Percentiles rank a stretch among this genome's conserved stretches.
Evolutionary conservation across 2,113 vertebrate genomes (phyloP).

Genomic region (Rhodinocichla rosea): DNA sequence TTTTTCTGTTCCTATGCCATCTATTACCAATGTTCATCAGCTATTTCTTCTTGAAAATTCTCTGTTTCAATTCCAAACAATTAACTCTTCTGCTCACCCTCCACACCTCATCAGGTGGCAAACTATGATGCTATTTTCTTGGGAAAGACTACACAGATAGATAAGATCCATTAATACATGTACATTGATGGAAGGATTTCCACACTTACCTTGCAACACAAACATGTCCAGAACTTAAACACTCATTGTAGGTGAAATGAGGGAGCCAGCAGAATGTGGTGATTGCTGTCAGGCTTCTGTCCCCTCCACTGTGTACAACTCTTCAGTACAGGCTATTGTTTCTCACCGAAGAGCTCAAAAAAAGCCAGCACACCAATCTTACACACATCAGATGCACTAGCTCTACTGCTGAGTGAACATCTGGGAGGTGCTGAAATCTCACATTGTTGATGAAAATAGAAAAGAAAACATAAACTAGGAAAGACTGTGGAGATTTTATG

Average conservation of each 20-base stretch:
- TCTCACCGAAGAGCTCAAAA: not conserved
- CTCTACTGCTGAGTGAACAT: not conserved
- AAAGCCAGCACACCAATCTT: not conserved
- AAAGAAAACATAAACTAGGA: not conserved
- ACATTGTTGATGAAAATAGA: not conserved
- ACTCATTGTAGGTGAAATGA: not conserved
- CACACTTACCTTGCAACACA: not conserved
- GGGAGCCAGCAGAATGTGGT: not conserved
- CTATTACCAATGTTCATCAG: not conserved
- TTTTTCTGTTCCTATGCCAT: not conserved
- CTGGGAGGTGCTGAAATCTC: not conserved
- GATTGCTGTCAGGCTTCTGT: not conserved
- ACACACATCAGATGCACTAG: not conserved
- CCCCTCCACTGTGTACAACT: not conserved
- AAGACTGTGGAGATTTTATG: not conserved
- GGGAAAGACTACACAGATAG: not conserved
- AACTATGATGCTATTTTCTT: not conserved
- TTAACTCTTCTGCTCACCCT: not conserved
- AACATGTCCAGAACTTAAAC: not conserved
- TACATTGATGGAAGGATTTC: not conserved
- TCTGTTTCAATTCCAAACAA: not conserved
- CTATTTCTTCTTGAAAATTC: not conserved
- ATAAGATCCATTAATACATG: not conserved
- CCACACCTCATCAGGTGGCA: not conserved
- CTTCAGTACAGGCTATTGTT: not conserved